Evolutionary conservation across 2,113 vertebrate species (phyloP).

Genomic region (Centropus unirufus): DNA sequence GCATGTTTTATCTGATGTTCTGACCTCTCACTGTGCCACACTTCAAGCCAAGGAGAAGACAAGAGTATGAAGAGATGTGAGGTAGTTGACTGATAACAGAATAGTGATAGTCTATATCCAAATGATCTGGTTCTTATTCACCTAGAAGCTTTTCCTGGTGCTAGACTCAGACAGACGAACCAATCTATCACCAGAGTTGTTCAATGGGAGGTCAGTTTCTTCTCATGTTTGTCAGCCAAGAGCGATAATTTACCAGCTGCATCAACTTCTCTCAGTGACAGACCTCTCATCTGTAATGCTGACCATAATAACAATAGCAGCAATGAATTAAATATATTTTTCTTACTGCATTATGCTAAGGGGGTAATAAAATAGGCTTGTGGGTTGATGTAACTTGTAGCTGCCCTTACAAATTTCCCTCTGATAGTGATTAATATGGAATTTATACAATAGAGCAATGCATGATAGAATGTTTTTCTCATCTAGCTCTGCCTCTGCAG

Average conservation of each 20-base stretch:
- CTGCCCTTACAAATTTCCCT: neutral
- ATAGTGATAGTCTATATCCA: neutral
- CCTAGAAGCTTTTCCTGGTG: neutral
- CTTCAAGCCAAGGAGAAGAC: neutral
- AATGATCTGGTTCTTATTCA: neutral
- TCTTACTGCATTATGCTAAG: neutral
- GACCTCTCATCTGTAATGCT: neutral
- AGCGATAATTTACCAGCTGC: neutral
- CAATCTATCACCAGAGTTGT: neutral
- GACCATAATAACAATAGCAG: neutral
- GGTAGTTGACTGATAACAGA: neutral
- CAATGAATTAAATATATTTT: neutral
- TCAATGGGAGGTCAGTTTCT: neutral
- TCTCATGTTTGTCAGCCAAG: neutral
- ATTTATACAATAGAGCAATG: neutral
- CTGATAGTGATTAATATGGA: neutral
- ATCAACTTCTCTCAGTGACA: neutral
- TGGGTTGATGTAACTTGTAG: neutral
- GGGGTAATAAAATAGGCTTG: neutral
- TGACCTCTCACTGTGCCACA: neutral
- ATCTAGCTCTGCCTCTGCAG: neutral
- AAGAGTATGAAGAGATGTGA: neutral
- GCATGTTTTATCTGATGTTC: neutral
- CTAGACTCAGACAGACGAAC: neutral
- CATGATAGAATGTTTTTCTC: neutral